Percentiles rank a stretch among this genome's conserved stretches.
These are phyloP conservation scores for Sebastes aleutianus DNA, from an alignment of 2,797 vertebrate species.

Conservation along the genomic window DNA sequence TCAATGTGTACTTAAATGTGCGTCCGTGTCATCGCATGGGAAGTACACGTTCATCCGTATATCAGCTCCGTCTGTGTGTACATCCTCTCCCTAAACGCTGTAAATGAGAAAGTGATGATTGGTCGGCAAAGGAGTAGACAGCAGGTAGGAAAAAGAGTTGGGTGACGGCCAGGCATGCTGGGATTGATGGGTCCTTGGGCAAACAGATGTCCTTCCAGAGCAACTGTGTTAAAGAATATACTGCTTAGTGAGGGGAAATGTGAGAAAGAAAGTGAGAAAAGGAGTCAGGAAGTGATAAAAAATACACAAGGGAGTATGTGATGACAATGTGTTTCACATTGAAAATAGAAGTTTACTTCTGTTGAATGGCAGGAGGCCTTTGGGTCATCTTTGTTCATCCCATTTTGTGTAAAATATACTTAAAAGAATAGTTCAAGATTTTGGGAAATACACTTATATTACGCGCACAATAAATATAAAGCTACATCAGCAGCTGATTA, in stretches of 20 bases:
- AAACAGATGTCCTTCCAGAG: constrained; percentile 59
- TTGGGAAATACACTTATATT: background rate
- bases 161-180: constrained; percentile 51
- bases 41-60: constrained; percentile 10
- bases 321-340: constrained; percentile 44
- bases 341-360: constrained; percentile 13
- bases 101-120: constrained; percentile 65
- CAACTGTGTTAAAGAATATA: constrained; percentile 45
- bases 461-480: fast-evolving
- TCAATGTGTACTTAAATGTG: constrained; percentile 1
- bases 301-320: constrained; percentile 35
- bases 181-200: constrained; percentile 61
- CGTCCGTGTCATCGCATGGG: constrained; percentile 19
- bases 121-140: constrained; percentile 56
- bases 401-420: background rate
- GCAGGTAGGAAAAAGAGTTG: constrained; percentile 56
- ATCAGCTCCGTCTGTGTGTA: constrained; percentile 28
- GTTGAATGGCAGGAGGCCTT: background rate
- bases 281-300: constrained; percentile 45
- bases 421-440: background rate
- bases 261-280: constrained; percentile 59
- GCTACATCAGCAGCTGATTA: background rate
- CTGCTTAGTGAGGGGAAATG: constrained; percentile 39
- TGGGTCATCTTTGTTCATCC: background rate
- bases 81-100: constrained; percentile 38